Evolutionary conservation across 2,888 invertebrate species (phyloP), one percentile per base, ranked within the genome.

Genomic region (Eupithecia subumbrata): DNA sequence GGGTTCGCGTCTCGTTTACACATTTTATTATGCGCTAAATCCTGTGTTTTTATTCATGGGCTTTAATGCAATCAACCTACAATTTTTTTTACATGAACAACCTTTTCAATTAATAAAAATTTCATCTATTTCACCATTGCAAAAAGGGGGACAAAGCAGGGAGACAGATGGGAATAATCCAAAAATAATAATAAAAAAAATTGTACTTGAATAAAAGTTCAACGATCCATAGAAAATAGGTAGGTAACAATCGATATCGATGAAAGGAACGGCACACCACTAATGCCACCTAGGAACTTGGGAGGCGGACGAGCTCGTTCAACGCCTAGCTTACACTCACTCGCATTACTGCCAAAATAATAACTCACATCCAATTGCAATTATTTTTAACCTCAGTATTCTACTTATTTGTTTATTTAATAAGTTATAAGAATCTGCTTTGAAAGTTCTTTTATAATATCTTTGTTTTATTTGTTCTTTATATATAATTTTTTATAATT

Each of bases 251-350:
- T 75, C 75, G 75, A 73, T 73, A 73, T 75, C 71, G 77, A 73
- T 71, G 56, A 69, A 68, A 43, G 14, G 37, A 7, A 56, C 18
- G 63, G 60, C 25, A 37, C 77, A 68, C 71, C 77, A 77, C 77
- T 77, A 73, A 73, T 68, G 67, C 75, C 73, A 74, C 74, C 76
- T 70, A 74, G 77, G 73, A 77, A 75, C 77, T 77, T 66, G 71
- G 75, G 71, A 73, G 77, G 77, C 77, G 75, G 77, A 77, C 73
- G 73, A 77, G 75, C 75, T 77, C 71, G 75, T 73, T 77, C 77
- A 77, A 71, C 69, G 76, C 76, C 72, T 70, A 77, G 76, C 76
- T 74, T 67, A 77, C 77, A 72, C 77, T 70, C 77, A 72, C 77
- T 70, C 52, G 74, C 72, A 72, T 77, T 77, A 75, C 70, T 45